These are phyloP conservation scores for Slavum lentiscoides DNA, from an alignment of 2,888 invertebrate genomes.

Conservation along the genomic window DNA sequence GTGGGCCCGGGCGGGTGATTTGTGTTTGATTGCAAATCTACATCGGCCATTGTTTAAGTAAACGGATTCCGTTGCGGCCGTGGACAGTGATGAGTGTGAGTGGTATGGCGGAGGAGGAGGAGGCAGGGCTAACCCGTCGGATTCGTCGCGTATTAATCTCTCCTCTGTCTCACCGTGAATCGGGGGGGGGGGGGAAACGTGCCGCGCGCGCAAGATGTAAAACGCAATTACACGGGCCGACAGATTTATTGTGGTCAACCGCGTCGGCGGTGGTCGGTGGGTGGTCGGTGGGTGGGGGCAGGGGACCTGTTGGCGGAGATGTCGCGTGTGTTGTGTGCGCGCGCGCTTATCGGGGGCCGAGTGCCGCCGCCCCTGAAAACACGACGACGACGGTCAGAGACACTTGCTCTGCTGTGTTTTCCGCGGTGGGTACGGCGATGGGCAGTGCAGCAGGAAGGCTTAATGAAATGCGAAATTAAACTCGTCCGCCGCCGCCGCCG, in stretches of 20 bases:
- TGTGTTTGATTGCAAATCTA: slow-evolving; percentile 45
- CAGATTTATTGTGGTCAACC: slow-evolving; percentile 53
- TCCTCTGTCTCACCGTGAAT: slow-evolving; percentile 51
- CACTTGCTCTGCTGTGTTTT: no score
- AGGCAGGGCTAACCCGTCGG: slow-evolving; percentile 36
- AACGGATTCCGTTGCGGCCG: slow-evolving; percentile 42
- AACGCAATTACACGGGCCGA: slow-evolving; percentile 52
- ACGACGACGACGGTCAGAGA: slow-evolving; percentile 13
- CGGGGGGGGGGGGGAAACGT: neutral
- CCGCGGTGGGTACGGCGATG: neutral
- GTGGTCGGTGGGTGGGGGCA: neutral
- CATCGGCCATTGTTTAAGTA: slow-evolving; percentile 49
- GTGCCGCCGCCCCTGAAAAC: slow-evolving; percentile 10
- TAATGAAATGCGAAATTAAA: slow-evolving; percentile 54
- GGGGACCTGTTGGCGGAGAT: slow-evolving; percentile 45
- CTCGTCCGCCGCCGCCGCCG: slow-evolving; percentile 29
- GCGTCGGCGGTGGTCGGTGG: neutral
- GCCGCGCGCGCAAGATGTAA: slow-evolving; percentile 44
- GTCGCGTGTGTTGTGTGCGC: slow-evolving; percentile 31
- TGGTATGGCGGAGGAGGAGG: no score
- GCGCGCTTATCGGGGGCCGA: neutral
- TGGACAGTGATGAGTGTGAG: neutral
- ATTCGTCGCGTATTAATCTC: slow-evolving; percentile 53
- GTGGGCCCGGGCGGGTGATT: neutral
- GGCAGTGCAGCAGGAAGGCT: neutral